These are phyloP conservation scores for Crocuta crocuta DNA, from an alignment of 2,113 vertebrate species.

Conservation along the genomic window DNA sequence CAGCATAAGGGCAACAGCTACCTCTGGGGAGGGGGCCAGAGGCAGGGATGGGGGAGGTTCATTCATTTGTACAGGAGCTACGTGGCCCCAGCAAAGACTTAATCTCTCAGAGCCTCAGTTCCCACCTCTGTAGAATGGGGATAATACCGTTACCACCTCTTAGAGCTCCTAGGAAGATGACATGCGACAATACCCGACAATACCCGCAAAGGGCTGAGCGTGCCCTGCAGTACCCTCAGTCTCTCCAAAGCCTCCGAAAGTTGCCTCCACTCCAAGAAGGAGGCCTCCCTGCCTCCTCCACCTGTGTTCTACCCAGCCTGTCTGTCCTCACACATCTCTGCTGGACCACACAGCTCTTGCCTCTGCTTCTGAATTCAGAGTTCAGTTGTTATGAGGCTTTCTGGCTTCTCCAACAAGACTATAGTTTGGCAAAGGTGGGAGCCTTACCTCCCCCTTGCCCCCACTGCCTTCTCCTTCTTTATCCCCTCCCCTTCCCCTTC, in stretches of 20 bases:
- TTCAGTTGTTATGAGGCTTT: not conserved
- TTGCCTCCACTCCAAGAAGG: not conserved
- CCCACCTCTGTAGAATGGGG: not conserved
- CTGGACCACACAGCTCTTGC: not conserved
- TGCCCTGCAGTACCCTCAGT: not conserved
- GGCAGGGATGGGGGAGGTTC: not conserved
- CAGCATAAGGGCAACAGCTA: not conserved
- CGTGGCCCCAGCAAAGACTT: not conserved
- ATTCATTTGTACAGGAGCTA: not conserved
- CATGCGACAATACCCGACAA: not conserved
- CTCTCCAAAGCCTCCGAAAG: not conserved
- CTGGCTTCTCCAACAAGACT: not conserved
- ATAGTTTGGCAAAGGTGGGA: not conserved
- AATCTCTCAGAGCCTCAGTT: not conserved
- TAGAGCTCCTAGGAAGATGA: not conserved
- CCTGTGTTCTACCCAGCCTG: not conserved
- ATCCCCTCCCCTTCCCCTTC: not conserved
- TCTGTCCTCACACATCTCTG: not conserved
- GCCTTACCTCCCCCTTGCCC: not conserved
- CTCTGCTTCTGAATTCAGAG: not conserved
- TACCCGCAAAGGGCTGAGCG: not conserved
- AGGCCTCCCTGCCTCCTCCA: not conserved
- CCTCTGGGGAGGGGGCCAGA: not conserved
- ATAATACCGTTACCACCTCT: not conserved
- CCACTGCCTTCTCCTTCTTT: not conserved